Evolutionary conservation across 2,113 vertebrate genomes (phyloP).

Genomic region (Paratilapia polleni): DNA sequence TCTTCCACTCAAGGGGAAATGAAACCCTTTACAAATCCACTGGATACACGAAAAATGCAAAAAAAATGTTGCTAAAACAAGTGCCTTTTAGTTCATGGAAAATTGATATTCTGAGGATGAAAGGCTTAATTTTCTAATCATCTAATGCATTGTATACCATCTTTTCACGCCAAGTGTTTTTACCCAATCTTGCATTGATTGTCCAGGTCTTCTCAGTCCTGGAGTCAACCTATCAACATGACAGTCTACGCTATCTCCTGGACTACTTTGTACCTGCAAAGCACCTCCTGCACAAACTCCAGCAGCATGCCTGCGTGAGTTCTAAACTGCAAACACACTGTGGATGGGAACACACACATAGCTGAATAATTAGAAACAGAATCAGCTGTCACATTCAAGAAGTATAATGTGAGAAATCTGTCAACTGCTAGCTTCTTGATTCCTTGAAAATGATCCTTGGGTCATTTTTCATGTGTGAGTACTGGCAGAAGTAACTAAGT

Average conservation of each 20-base stretch:
- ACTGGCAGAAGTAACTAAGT: neutral
- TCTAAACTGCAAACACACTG: neutral
- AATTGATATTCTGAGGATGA: neutral
- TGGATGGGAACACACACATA: conserved; percentile 30
- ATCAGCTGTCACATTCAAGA: neutral
- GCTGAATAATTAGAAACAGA: conserved; percentile 46
- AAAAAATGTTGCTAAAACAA: neutral
- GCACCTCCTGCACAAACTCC: conserved; percentile 90
- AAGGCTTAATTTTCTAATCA: neutral
- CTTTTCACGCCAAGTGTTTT: neutral
- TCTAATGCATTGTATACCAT: neutral
- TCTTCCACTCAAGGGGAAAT: conserved; percentile 21
- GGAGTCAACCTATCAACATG: conserved; percentile 90
- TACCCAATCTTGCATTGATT: neutral
- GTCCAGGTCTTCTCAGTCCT: conserved; percentile 88
- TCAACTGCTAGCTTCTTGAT: neutral
- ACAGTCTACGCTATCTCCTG: conserved; percentile 90
- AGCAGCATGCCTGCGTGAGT: conserved; percentile 94
- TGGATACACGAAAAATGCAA: neutral
- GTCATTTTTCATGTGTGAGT: neutral
- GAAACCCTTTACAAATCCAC: conserved; percentile 10
- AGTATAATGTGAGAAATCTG: conserved; percentile 5
- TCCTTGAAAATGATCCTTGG: neutral
- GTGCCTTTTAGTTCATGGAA: neutral
- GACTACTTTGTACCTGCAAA: conserved; percentile 94